These are phyloP conservation scores for Gastracanthus pulcherrimus DNA, from an alignment of 2,888 invertebrate species.

Conservation along the genomic window DNA sequence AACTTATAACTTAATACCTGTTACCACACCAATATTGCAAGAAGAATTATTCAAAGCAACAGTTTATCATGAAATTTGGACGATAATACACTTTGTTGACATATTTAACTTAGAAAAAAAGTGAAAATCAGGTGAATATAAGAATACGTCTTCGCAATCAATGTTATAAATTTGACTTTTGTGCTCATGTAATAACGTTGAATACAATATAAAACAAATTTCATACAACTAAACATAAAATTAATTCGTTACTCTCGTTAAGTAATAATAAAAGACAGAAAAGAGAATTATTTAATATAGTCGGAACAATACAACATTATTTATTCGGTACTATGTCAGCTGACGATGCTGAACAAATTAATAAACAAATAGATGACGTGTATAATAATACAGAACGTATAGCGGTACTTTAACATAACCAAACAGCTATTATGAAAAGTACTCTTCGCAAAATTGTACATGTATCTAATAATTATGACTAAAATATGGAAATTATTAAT, in stretches of 20 bases:
- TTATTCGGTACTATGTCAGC: slow-evolving; percentile 43
- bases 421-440: too few species aligned
- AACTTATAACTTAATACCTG: background rate
- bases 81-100: background rate
- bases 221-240: background rate
- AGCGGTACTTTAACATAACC: background rate
- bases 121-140: too few species aligned
- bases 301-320: slow-evolving; percentile 11
- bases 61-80: slow-evolving; percentile 14
- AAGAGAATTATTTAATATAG: slow-evolving; percentile 29
- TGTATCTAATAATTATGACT: background rate
- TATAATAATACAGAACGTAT: slow-evolving; percentile 15
- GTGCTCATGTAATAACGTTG: background rate
- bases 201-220: background rate
- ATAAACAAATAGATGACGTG: slow-evolving; percentile 15
- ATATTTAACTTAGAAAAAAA: background rate
- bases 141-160: too few species aligned
- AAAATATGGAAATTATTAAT: background rate
- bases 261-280: slow-evolving; percentile 14
- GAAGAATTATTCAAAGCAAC: slow-evolving; percentile 4
- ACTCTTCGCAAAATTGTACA: background rate
- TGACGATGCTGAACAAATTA: slow-evolving; percentile 27
- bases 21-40: background rate
- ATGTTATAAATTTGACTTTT: too few species aligned
- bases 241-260: background rate